These are phyloP conservation scores for Leptodactylus fallax DNA, from an alignment of 2,797 vertebrate genomes.

Conservation along the genomic window DNA sequence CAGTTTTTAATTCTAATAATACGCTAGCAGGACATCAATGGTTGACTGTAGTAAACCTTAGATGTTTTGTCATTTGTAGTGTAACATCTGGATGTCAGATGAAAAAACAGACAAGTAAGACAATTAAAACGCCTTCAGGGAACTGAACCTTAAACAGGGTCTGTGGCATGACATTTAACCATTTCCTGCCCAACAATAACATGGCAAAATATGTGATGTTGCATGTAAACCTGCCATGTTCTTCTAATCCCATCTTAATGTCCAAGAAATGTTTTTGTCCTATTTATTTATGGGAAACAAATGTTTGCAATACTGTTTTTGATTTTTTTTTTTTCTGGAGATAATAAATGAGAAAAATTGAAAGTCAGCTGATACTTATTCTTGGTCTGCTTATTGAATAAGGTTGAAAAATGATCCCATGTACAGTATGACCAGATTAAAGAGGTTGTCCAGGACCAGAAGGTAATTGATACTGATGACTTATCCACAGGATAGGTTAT, in stretches of 20 bases:
- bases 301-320: background rate
- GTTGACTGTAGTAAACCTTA: background rate
- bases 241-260: background rate
- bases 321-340: background rate
- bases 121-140: background rate
- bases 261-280: background rate
- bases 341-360: background rate
- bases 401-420: background rate
- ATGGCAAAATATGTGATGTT: background rate
- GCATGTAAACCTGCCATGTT: background rate
- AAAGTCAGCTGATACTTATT: background rate
- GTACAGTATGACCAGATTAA: background rate
- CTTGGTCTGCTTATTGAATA: background rate
- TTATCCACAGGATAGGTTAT: too few species aligned
- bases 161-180: background rate
- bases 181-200: background rate
- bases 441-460: too few species aligned
- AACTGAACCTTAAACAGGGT: background rate
- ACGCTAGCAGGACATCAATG: too few species aligned
- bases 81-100: slow-evolving; percentile 38
- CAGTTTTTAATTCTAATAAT: too few species aligned
- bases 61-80: background rate
- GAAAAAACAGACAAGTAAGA: background rate
- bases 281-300: background rate
- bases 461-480: too few species aligned